A percentile compares a stretch with the other conserved stretches of the same genome.
Evolutionary conservation across 2,797 vertebrate species (phyloP).

Genomic region (Syngnathus acus): DNA sequence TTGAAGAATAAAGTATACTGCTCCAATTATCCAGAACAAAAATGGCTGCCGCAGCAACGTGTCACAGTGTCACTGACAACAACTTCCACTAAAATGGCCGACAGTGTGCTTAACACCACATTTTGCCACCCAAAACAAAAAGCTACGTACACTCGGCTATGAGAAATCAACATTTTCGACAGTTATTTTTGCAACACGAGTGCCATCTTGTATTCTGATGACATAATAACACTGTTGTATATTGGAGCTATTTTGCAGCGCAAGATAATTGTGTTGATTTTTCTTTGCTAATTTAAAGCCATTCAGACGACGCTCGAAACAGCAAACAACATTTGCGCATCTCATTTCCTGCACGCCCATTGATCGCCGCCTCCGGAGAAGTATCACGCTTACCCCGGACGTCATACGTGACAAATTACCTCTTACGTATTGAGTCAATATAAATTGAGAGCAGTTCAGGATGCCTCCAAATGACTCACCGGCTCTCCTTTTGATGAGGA

Average conservation of each 20-base stretch:
- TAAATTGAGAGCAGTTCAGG: conserved; percentile 3
- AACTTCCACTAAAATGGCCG: no score
- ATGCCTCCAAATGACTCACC: not conserved
- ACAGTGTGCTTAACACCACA: no score
- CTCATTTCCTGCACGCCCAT: conserved; percentile 5
- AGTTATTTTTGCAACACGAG: no score
- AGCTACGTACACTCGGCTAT: no score
- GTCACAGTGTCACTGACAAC: no score
- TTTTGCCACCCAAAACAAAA: no score
- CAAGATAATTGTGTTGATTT: not conserved
- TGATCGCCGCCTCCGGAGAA: conserved; percentile 12
- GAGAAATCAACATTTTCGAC: no score
- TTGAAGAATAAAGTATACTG: no score
- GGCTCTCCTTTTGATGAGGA: not conserved
- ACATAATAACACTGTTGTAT: no score
- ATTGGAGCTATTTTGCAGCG: not conserved
- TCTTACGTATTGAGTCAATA: conserved; percentile 6
- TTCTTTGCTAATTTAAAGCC: not conserved
- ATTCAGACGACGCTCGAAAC: not conserved
- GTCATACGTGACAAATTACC: conserved; percentile 15
- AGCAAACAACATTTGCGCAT: not conserved
- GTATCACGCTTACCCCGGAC: conserved; percentile 9
- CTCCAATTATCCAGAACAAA: no score
- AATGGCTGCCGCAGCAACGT: no score
- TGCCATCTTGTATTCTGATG: no score